Evolutionary conservation across 1,140 invertebrate species (phyloP).

Genomic region (Trachymyrmex cornetzi): DNA sequence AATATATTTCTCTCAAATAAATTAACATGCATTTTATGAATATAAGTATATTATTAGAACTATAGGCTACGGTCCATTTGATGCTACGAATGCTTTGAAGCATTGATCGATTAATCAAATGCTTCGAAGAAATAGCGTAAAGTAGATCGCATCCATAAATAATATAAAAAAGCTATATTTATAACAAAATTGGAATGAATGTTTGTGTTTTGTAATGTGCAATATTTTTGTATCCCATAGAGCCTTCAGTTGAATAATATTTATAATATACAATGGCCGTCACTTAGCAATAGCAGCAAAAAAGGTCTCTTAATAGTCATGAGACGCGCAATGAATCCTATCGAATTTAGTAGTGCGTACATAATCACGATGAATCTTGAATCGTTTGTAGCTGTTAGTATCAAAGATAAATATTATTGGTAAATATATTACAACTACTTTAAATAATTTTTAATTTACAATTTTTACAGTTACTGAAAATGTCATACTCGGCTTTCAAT

Average conservation of each 20-base stretch:
- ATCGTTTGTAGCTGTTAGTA: conserved; percentile 71
- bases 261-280: conserved; percentile 69
- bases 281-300: conserved; percentile 42
- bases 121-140: too few relatives aligned
- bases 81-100: too few relatives aligned
- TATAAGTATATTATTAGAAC: background rate
- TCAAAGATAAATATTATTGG: background rate
- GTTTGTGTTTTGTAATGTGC: background rate
- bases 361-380: conserved; percentile 69
- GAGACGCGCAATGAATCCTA: conserved; percentile 59
- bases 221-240: conserved; percentile 42
- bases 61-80: too few relatives aligned
- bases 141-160: background rate
- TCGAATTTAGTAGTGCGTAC: conserved; percentile 63
- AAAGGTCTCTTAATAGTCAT: conserved; percentile 68
- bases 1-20: background rate
- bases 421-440: background rate
- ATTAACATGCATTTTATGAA: background rate
- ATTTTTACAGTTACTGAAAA: conserved; percentile 67
- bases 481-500: conserved; percentile 69
- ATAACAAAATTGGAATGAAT: background rate
- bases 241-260: conserved; percentile 61
- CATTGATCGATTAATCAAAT: too few relatives aligned
- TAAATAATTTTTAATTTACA: background rate
- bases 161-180: background rate